Percentiles rank a stretch among this genome's conserved stretches.
These are phyloP conservation scores for Paramisgurnus dabryanus DNA, from an alignment of 2,113 vertebrate genomes.

Conservation along the genomic window DNA sequence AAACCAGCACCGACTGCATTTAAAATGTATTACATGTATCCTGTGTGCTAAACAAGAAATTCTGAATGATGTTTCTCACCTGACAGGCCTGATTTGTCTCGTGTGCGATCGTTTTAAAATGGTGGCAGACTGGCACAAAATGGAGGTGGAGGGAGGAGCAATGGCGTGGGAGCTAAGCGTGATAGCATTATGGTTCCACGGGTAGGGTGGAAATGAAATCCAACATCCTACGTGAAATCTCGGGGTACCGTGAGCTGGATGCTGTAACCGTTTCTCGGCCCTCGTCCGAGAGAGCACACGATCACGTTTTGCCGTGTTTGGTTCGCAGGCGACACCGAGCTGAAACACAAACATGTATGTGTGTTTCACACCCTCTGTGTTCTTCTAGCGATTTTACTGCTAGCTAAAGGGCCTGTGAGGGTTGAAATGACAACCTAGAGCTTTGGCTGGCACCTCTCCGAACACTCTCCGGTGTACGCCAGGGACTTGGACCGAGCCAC, in stretches of 20 bases:
- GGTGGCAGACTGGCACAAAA: conserved; percentile 67
- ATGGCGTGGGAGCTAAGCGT: conserved; percentile 56
- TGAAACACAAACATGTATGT: background rate
- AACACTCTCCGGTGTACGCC: conserved; percentile 73
- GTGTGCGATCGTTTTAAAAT: conserved; percentile 63
- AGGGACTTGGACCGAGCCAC: conserved; percentile 42
- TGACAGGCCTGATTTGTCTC: conserved; percentile 37
- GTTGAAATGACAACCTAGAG: conserved; percentile 83
- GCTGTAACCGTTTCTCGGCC: background rate
- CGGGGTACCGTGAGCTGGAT: background rate
- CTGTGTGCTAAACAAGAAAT: conserved; percentile 17
- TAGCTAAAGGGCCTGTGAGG: conserved; percentile 83
- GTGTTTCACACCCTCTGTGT: conserved; percentile 67
- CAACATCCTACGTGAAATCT: conserved; percentile 4
- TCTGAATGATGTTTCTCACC: conserved; percentile 19
- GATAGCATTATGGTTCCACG: conserved; percentile 60
- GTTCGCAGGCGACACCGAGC: background rate
- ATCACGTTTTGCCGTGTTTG: background rate
- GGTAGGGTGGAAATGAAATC: conserved; percentile 41
- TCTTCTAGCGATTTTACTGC: conserved; percentile 80
- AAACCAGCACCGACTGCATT: conserved; percentile 14
- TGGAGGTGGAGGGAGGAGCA: conserved; percentile 57
- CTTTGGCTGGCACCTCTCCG: conserved; percentile 78
- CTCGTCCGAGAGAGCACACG: background rate
- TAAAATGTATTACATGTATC: conserved; percentile 58